phyloP scores from a whole-genome alignment of 30 jellyfish, hydroid and myxozoan genomes.

The Chrysaora quinquecirrha region DNA sequence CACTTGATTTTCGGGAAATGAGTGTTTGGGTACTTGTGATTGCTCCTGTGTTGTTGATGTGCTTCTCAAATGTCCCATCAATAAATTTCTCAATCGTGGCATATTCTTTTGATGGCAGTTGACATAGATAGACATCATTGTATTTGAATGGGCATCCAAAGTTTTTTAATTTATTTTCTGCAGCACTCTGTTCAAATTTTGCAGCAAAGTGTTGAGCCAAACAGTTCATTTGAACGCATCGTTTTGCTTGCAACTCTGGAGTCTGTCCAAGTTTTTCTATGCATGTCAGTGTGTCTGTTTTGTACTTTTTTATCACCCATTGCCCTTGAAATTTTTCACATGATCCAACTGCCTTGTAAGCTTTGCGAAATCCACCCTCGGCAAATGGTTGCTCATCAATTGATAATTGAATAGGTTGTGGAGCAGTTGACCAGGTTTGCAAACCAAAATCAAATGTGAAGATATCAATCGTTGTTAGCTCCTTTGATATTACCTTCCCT shows the following conservation, averaged over 20 bases:
- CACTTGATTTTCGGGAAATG: not conserved
- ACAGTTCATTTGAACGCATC: constrained; percentile 23
- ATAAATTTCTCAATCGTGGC: constrained; percentile 25
- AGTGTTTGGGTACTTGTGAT: constrained; percentile 8
- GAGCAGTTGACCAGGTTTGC: constrained; percentile 12
- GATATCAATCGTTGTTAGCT: constrained; percentile 10
- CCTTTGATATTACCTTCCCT: constrained; percentile 24
- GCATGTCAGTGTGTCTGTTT: constrained; percentile 10
- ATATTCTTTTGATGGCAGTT: constrained; percentile 16
- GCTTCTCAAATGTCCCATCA: constrained; percentile 26
- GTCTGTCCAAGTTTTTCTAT: constrained; percentile 27
- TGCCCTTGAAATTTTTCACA: constrained; percentile 17
- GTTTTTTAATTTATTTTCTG: constrained; percentile 6
- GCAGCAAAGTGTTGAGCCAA: constrained; percentile 33
- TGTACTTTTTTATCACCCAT: constrained; percentile 8
- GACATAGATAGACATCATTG: constrained; percentile 28
- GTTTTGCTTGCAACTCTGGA: constrained; percentile 26
- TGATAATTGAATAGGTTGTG: not conserved
- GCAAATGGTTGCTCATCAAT: constrained; percentile 22
- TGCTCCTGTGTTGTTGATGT: constrained; percentile 33
- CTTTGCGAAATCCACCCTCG: constrained; percentile 44
- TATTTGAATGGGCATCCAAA: constrained; percentile 4
- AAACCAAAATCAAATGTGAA: not conserved
- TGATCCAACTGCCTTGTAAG: constrained; percentile 14
- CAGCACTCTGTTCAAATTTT: constrained; percentile 3